phyloP scores from a whole-genome alignment of 2,797 vertebrate species.

The Chanos chanos region DNA sequence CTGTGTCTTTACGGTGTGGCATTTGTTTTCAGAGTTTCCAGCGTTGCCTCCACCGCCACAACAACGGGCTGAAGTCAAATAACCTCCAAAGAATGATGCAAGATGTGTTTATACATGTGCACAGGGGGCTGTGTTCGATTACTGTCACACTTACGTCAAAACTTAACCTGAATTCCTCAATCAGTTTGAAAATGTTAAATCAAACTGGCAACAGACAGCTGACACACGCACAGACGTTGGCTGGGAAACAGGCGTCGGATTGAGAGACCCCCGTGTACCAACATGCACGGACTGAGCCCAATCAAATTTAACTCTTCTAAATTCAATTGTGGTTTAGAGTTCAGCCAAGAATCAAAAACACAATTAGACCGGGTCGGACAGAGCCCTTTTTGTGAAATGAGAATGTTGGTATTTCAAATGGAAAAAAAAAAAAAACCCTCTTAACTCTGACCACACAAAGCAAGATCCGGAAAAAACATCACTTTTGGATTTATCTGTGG shows the following conservation, averaged over 20 bases:
- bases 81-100: no score
- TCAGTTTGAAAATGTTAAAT: not conserved
- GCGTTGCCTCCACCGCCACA: no score
- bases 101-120: no score
- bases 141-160: not conserved
- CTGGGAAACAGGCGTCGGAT: not conserved
- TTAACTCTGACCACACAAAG: not conserved
- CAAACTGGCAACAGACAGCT: not conserved
- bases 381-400: slow-evolving; percentile 3
- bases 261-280: not conserved
- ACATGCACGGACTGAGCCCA: not conserved
- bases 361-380: slow-evolving; percentile 9
- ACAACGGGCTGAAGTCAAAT: no score
- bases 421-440: no score
- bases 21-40: no score
- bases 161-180: not conserved
- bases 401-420: not conserved
- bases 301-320: slow-evolving; percentile 18
- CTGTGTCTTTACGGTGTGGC: no score
- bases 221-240: no score
- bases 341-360: slow-evolving; percentile 35
- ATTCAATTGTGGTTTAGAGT: slow-evolving; percentile 18
- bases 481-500: not conserved
- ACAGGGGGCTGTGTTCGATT: no score
- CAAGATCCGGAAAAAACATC: not conserved